These are phyloP conservation scores for Hydraecia micacea DNA, from an alignment of 2,888 invertebrate species.

Conservation along the genomic window DNA sequence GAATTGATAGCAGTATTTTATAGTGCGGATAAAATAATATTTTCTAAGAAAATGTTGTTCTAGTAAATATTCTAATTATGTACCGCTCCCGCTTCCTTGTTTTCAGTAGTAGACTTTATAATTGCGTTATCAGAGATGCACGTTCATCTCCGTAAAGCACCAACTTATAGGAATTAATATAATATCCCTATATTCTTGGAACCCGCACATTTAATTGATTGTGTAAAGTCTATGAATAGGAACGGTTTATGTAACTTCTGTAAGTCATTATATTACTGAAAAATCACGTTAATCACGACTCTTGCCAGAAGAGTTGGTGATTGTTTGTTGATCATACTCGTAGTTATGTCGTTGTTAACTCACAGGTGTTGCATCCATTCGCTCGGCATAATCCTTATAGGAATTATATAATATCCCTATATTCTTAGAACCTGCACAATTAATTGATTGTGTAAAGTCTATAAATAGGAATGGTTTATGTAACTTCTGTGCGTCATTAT, in stretches of 20 bases:
- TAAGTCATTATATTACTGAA: too few relatives aligned
- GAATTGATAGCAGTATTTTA: background rate
- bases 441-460: background rate
- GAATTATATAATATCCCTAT: background rate
- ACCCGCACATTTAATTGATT: background rate
- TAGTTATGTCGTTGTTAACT: slow-evolving; percentile 3
- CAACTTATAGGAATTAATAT: background rate
- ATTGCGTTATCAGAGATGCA: background rate
- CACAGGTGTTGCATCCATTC: slow-evolving; percentile 19
- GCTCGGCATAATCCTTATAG: slow-evolving; percentile 6
- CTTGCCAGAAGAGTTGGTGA: slow-evolving; percentile 6
- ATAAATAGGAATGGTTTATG: background rate
- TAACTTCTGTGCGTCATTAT: too few relatives aligned
- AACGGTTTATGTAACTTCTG: too few relatives aligned
- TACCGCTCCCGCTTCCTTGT: too few relatives aligned
- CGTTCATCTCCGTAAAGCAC: background rate
- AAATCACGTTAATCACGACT: slow-evolving; percentile 2
- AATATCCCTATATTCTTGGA: background rate
- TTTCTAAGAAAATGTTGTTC: background rate
- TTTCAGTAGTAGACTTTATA: background rate
- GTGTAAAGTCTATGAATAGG: background rate
- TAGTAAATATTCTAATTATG: background rate
- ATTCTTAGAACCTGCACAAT: background rate
- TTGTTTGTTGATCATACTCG: slow-evolving; percentile 7
- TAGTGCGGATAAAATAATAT: background rate